Percentiles rank a stretch among this genome's conserved stretches.
Conservation (phyloP, 2,113 vertebrate genomes). For the Hemiprocne comata region DNA sequence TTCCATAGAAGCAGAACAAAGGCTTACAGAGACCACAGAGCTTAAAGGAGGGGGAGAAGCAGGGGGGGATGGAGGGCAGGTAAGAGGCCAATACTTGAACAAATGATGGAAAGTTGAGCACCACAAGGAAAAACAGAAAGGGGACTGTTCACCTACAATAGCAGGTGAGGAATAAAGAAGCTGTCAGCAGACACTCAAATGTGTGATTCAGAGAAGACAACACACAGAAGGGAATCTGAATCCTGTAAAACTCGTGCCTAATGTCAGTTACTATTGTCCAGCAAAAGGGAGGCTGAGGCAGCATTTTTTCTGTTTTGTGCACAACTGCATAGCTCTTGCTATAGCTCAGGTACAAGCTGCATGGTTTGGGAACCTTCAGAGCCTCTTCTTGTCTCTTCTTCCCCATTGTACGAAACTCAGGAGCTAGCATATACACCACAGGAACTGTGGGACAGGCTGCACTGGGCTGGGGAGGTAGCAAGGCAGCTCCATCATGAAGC, state of each 20-base stretch:
- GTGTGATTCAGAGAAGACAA: not conserved
- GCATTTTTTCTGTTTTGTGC: not conserved
- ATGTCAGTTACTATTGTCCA: not conserved
- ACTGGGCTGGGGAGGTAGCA: not conserved
- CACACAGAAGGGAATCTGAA: not conserved
- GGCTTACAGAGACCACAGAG: not conserved
- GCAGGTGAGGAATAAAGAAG: not conserved
- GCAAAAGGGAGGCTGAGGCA: not conserved
- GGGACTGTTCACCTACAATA: not conserved
- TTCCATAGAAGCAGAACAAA: not conserved
- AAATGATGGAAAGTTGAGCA: not conserved
- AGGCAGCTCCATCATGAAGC: not conserved
- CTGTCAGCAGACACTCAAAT: not conserved
- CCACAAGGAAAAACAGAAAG: not conserved
- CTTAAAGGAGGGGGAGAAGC: not conserved
- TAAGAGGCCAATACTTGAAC: not conserved
- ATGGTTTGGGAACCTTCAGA: not conserved
- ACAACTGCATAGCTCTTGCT: not conserved
- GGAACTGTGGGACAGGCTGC: not conserved
- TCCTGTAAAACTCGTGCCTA: not conserved
- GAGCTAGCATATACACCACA: not conserved
- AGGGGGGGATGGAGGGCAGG: accelerated
- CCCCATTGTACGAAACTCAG: accelerated
- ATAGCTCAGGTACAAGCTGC: not conserved
- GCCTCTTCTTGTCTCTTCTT: not conserved